Base-by-base conservation (phyloP, 2,113 vertebrate genomes). In the Erinaceus europaeus region DNA sequence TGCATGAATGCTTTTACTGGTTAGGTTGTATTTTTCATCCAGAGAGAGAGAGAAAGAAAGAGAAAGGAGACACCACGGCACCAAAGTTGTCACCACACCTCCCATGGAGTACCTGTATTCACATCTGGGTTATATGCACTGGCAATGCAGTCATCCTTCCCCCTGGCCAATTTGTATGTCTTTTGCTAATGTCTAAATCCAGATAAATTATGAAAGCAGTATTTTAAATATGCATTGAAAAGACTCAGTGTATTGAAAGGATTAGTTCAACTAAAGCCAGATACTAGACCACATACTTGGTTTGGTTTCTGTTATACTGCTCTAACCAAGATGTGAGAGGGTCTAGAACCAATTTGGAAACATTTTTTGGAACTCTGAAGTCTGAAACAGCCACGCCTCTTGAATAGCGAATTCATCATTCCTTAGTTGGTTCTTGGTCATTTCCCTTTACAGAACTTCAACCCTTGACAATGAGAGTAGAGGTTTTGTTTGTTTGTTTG, bases 141-240 rank as follows among this genome's bases (percentile, higher is more conserved):
- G n/a, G n/a, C n/a, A n/a, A n/a, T n/a, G n/a, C n/a, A n/a, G n/a
- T n/a, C n/a, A n/a, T n/a, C n/a, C n/a, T n/a, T n/a, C n/a, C n/a
- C n/a, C n/a, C n/a, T n/a, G n/a, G n/a, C n/a, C n/a, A n/a, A n/a
- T n/a, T n/a, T n/a, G n/a, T n/a, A n/a, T n/a, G n/a, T n/a, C n/a
- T 78, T 94, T 85, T 80, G 32, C 64, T 59, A 13, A 69, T 65
- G 75, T 77, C 48, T 73, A 85, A 86, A 17, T 52, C 34, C n/a
- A 25, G 40, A n/a, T 68, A 65, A 46, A 67, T 75, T 87, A 36
- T 32, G 48, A 50, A 77, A 81, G 29, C 38, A 42, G 1, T 18
- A 23, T n/a, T 44, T 50, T 59, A 86, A 71, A 44, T 14, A 57
- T 5, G 34, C 0, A 0, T 64, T 34, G 27, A 61, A 40, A 42